phyloP scores from a whole-genome alignment of 1,140 invertebrate species.

The Whitmania pigra region DNA sequence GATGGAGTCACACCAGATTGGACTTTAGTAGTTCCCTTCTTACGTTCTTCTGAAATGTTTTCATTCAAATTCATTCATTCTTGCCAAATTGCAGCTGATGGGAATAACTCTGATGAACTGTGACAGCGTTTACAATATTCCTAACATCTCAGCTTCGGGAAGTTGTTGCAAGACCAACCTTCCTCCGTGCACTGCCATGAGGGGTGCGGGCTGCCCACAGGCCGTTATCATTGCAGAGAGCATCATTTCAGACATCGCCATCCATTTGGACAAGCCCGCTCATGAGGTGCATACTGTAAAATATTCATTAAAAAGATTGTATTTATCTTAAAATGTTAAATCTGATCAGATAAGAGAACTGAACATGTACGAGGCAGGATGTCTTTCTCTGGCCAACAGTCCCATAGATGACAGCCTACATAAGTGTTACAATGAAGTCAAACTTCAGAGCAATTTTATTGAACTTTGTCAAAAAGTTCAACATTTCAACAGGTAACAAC shows the following conservation, averaged over 20 bases:
- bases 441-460: not conserved
- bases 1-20: constrained; percentile 69
- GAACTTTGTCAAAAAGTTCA: not conserved
- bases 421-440: constrained; percentile 9
- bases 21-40: constrained; percentile 43
- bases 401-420: not conserved
- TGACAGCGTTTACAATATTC: constrained; percentile 51
- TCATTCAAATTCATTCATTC: not conserved
- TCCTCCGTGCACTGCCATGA: constrained; percentile 75
- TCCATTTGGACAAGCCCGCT: constrained; percentile 27
- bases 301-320: not conserved
- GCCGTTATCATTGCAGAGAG: constrained; percentile 49
- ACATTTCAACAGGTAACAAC: not conserved
- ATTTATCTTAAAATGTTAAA: too few species aligned
- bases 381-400: not conserved
- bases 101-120: constrained; percentile 14
- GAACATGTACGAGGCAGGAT: constrained; percentile 14
- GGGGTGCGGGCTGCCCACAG: constrained; percentile 43
- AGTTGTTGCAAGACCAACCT: constrained; percentile 69
- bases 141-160: constrained; percentile 54
- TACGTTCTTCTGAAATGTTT: too few species aligned
- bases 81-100: not conserved
- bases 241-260: constrained; percentile 62
- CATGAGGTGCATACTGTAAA: constrained; percentile 2
- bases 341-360: not conserved